Percentiles rank a stretch among this genome's conserved stretches.
Conservation (phyloP, 2,797 vertebrate genomes). For the Strix occidentalis region DNA sequence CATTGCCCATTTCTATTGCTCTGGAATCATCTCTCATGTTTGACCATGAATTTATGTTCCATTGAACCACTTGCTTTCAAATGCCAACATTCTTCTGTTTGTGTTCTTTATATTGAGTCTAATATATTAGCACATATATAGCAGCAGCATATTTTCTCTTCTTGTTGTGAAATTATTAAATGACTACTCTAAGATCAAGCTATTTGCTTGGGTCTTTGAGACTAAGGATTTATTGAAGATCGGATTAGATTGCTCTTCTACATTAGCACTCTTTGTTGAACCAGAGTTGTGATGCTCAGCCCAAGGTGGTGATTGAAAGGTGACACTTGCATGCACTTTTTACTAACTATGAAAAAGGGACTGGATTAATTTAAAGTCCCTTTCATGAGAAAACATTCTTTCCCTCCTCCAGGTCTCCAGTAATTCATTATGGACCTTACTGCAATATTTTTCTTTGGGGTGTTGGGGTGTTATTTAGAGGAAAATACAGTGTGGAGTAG, state of each 20-base stretch:
- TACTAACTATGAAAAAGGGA: neutral
- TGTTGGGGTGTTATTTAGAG: neutral
- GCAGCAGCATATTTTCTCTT: neutral
- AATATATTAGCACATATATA: neutral
- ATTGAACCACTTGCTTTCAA: neutral
- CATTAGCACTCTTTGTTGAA: neutral
- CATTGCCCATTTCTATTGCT: neutral
- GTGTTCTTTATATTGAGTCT: neutral
- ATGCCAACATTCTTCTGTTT: neutral
- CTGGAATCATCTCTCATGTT: neutral
- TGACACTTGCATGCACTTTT: neutral
- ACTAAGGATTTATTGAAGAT: neutral
- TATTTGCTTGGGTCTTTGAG: neutral
- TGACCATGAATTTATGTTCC: neutral
- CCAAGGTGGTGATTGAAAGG: fast-evolving
- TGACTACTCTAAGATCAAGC: neutral
- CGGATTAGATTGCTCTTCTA: neutral
- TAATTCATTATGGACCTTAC: neutral
- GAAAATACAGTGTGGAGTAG: neutral
- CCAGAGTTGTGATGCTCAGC: neutral
- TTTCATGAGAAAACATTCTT: neutral
- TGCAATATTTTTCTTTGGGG: neutral
- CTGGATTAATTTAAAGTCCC: neutral
- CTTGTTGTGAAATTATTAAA: neutral
- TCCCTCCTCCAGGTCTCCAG: neutral